Evolutionary conservation across 2,888 invertebrate genomes (phyloP).

Genomic region (Acholoe squamosa): DNA sequence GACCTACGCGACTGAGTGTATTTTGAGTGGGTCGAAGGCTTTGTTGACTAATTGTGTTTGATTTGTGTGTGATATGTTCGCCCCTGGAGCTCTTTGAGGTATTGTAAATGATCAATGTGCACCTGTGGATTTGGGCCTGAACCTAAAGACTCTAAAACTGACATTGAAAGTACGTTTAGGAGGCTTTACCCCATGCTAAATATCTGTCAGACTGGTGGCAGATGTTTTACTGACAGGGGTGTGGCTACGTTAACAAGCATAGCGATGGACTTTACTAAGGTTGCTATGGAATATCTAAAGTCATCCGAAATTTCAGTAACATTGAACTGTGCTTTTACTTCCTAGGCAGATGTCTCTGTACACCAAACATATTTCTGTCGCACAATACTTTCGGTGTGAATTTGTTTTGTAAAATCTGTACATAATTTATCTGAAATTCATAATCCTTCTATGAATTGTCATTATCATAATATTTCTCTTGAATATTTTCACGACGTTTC

Average conservation of each 20-base stretch:
- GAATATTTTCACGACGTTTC: no score
- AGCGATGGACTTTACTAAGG: no score
- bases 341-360: no score
- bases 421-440: no score
- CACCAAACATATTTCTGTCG: no score
- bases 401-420: no score
- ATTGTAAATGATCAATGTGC: constrained; percentile 4
- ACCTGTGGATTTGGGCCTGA: not conserved
- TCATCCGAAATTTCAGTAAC: no score
- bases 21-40: not conserved
- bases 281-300: no score
- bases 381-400: no score
- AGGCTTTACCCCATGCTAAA: not conserved
- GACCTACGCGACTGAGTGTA: not conserved
- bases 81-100: not conserved
- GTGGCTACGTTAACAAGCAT: not conserved
- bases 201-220: not conserved
- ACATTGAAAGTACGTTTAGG: not conserved
- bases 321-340: no score
- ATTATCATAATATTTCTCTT: no score
- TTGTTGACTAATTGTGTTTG: constrained; percentile 27
- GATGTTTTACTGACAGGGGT: not conserved
- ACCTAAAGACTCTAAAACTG: not conserved
- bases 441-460: no score
- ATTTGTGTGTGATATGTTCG: not conserved